Evolutionary conservation across 1,140 invertebrate genomes (phyloP).

Genomic region (Calosoma granatense): DNA sequence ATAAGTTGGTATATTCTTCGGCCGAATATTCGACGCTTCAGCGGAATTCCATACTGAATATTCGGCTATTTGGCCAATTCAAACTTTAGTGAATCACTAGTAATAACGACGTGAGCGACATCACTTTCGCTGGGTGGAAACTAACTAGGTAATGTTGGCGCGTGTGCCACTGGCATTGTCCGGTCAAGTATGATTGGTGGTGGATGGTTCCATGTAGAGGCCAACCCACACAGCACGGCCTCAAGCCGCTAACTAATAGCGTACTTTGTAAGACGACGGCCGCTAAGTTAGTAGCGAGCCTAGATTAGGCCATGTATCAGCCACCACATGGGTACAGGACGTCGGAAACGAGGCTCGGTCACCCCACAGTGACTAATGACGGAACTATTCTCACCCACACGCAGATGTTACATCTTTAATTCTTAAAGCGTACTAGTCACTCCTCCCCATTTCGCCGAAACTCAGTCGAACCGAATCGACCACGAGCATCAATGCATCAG

Average conservation of each 20-base stretch:
- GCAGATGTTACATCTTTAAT: no score
- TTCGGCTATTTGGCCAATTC: neutral
- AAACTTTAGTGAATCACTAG: neutral
- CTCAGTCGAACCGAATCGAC: no score
- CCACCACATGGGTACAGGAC: neutral
- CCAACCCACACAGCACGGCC: no score
- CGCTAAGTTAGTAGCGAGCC: neutral
- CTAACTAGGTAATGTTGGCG: no score
- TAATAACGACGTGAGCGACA: no score
- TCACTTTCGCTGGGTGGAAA: no score
- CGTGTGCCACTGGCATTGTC: neutral
- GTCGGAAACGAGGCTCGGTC: neutral
- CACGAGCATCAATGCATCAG: no score
- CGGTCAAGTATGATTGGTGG: neutral
- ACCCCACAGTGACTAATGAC: no score
- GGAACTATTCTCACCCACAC: no score
- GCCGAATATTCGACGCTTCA: neutral
- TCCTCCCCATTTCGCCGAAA: no score
- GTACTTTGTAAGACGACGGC: neutral
- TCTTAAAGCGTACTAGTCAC: no score
- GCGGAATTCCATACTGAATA: neutral
- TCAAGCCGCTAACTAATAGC: neutral
- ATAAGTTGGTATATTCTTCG: neutral
- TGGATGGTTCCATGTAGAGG: no score
- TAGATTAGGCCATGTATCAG: neutral